phyloP scores from a whole-genome alignment of 2,797 vertebrate genomes.

The Mormyrops boulengeri region DNA sequence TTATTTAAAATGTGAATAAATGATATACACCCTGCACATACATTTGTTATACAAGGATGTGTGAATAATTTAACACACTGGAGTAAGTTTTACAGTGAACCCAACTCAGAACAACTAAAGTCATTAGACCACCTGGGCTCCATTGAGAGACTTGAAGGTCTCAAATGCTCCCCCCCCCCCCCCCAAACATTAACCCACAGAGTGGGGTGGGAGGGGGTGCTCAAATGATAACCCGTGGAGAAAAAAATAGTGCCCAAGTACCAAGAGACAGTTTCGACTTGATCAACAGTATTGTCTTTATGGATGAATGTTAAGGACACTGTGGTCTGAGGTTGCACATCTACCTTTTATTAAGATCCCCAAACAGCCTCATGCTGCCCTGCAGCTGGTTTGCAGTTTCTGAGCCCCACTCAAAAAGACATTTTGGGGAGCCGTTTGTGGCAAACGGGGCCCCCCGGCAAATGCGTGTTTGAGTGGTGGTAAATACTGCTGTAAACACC shows the following conservation, averaged over 20 bases:
- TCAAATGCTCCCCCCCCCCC: not conserved
- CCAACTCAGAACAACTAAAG: not conserved
- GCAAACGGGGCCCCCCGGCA: not conserved
- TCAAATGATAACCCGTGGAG: not conserved
- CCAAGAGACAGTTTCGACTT: not conserved
- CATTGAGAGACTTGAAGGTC: not conserved
- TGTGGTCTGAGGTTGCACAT: not conserved
- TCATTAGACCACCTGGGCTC: not conserved
- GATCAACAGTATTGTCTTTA: not conserved
- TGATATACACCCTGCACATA: not conserved
- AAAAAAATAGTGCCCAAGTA: not conserved
- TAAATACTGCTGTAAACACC: not conserved
- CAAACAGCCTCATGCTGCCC: not conserved
- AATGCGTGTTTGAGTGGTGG: not conserved
- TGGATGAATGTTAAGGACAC: not conserved
- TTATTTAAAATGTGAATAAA: constrained; percentile 7
- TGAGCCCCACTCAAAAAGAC: not conserved
- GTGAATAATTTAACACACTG: constrained; percentile 1
- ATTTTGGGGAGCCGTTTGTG: not conserved
- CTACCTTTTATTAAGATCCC: not conserved
- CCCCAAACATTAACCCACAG: not conserved
- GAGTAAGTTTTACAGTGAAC: not conserved
- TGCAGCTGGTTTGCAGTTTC: not conserved
- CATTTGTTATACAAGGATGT: not conserved
- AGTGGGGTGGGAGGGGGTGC: not conserved